A percentile compares a stretch with the other conserved stretches of the same genome.
Conservation (phyloP, 1,140 invertebrate genomes). For the Hylyphantes graminicola region DNA sequence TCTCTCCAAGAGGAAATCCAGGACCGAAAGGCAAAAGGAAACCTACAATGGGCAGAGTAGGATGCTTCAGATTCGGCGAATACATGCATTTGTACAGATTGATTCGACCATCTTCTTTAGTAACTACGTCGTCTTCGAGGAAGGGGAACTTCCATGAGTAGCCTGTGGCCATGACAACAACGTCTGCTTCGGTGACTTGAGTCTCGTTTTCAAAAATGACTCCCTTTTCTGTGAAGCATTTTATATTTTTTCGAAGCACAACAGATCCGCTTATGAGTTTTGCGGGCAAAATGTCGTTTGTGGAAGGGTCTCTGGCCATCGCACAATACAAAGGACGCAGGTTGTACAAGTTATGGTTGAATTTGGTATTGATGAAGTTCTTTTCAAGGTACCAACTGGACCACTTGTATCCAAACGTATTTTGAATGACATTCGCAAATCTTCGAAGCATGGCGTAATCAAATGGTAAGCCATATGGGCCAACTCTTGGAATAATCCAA, state of each 20-base stretch:
- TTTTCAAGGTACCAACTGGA: conserved; percentile 24
- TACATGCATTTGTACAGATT: conserved; percentile 69
- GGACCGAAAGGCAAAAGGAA: conserved; percentile 71
- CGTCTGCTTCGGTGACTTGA: conserved; percentile 48
- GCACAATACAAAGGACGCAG: conserved; percentile 68
- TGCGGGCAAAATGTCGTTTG: conserved; percentile 71
- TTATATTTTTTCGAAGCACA: conserved; percentile 66
- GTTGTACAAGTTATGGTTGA: conserved; percentile 70
- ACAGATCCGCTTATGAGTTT: conserved; percentile 67
- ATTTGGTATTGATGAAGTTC: conserved; percentile 64
- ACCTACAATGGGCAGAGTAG: conserved; percentile 70
- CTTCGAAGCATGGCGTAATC: conserved; percentile 64
- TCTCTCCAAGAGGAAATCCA: conserved; percentile 71
- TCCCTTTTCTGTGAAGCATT: conserved; percentile 64
- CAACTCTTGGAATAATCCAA: conserved; percentile 70
- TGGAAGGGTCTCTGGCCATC: conserved; percentile 69
- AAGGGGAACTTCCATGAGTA: conserved; percentile 61
- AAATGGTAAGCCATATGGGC: conserved; percentile 64
- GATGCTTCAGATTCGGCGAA: conserved; percentile 64
- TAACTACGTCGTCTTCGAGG: conserved; percentile 48
- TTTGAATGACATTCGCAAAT: conserved; percentile 62
- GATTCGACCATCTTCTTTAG: conserved; percentile 65
- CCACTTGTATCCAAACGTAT: conserved; percentile 56
- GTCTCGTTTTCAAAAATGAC: conserved; percentile 65
- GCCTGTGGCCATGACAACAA: conserved; percentile 63